Conservation (phyloP, 2,797 vertebrate genomes). For the Enteromius argenteus region DNA sequence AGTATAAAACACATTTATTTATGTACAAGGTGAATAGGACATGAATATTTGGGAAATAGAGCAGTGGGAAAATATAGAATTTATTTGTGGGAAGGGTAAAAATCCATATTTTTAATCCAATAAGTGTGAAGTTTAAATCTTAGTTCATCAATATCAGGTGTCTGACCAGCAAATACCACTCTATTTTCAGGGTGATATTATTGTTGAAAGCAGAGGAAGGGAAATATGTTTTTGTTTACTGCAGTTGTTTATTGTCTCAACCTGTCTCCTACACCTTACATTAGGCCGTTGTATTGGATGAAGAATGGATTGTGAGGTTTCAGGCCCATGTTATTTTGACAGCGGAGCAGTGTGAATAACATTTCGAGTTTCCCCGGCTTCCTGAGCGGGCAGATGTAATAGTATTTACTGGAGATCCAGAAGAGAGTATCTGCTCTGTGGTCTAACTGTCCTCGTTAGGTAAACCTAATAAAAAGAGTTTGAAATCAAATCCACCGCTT, state of each 20-base stretch:
- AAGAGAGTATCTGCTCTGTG: slow-evolving; percentile 67
- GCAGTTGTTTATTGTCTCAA: slow-evolving; percentile 5
- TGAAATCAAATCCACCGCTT: slow-evolving; percentile 78
- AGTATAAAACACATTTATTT: too few relatives aligned
- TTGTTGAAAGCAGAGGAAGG: background rate
- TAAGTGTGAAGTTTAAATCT: background rate
- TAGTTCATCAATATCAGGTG: background rate
- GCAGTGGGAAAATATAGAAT: background rate
- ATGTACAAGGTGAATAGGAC: background rate
- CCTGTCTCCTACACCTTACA: slow-evolving; percentile 18
- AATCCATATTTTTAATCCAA: background rate
- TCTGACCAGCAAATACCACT: background rate
- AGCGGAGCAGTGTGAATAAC: slow-evolving; percentile 59
- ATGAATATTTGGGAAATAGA: background rate
- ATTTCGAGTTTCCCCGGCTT: slow-evolving; percentile 62
- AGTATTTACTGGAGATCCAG: slow-evolving; percentile 70
- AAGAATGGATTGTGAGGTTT: slow-evolving; percentile 29
- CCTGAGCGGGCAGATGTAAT: slow-evolving; percentile 66
- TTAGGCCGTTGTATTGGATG: slow-evolving; percentile 29
- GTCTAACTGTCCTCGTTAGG: slow-evolving; percentile 74
- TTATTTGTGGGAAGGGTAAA: background rate
- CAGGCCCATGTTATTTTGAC: slow-evolving; percentile 42
- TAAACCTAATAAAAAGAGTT: slow-evolving; percentile 78
- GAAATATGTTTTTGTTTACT: slow-evolving; percentile 5
- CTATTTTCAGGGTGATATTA: background rate